Conservation (phyloP, 2,797 vertebrate genomes). For the Enteromius fasciolatus region DNA sequence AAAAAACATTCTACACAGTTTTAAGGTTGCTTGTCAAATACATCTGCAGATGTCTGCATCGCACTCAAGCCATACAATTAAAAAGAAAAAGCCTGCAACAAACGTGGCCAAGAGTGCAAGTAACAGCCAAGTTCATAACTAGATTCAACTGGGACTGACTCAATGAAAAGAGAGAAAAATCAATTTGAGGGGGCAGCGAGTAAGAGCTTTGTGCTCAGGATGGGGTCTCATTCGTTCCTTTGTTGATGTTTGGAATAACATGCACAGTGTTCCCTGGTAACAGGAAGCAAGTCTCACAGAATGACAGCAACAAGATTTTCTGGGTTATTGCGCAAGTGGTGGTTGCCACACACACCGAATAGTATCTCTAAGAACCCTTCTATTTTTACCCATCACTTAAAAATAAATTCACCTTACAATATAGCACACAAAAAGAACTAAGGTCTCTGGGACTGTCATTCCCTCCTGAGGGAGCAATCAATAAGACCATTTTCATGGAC, state of each 20-base stretch:
- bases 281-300: conserved; percentile 31
- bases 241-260: conserved; percentile 20
- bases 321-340: background rate
- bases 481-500: conserved; percentile 74
- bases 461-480: conserved; percentile 69
- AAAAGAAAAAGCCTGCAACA: background rate
- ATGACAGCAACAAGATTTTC: conserved; percentile 1
- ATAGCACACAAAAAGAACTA: conserved; percentile 55
- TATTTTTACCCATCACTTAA: conserved; percentile 44
- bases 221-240: conserved; percentile 23
- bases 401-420: conserved; percentile 64
- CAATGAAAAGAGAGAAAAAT: conserved; percentile 14
- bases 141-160: conserved; percentile 20
- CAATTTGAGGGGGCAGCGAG: background rate
- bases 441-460: conserved; percentile 60
- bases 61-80: conserved; percentile 10
- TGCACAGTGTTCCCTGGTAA: conserved; percentile 13
- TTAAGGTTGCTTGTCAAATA: background rate
- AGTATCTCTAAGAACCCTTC: conserved; percentile 39
- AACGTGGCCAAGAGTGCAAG: background rate
- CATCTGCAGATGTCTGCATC: background rate
- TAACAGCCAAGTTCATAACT: conserved; percentile 21
- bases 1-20: background rate
- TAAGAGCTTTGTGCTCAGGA: background rate
- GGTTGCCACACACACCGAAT: conserved; percentile 34